Base-by-base conservation (phyloP, 2,113 vertebrate genomes). In the Tinamus guttatus region DNA sequence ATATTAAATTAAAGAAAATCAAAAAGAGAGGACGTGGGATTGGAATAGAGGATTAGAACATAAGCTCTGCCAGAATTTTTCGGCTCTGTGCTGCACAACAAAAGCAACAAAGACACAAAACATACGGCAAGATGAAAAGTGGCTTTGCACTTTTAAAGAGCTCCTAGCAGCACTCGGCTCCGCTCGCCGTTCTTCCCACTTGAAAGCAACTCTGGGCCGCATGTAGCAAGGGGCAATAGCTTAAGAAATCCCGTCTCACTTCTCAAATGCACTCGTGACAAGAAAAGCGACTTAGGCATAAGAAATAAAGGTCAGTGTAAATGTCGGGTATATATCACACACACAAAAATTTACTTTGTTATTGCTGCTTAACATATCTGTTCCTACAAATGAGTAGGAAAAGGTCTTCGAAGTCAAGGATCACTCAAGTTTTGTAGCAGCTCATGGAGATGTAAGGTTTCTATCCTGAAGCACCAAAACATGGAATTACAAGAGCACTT, bases 301-400 rank as follows among this genome's bases (percentile, higher is more conserved):
- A 45, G 65, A 93, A 94, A 52, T 84, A 93, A 96, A 96, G 93
- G 88, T 88, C 90, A 81, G 24, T 63, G 69, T 74, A 93, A 95
- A 92, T 94, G 74, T 67, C 86, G 73, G 80, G n/a, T 38, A 62
- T 51, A n/a, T 59, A 73, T 89, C 83, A 71, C 76, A 68, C 21
- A 20, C 17, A 40, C 7, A 15, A 22, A 4, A 24, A 45, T 69
- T 90, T 82, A 49, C 62, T 78, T 73, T 79, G 65, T 49, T 94
- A 59, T 62, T 76, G 65, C 47, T 94, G 52, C 67, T 90, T 88
- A 92, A 89, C 54, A 52, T 58, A 76, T 79, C 90, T 84, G 28
- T 49, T 95, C 80, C 74, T 88, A 87, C 47, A 93, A 84, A 86
- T 38, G 83, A 78, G 62, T 34, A 16, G 54, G 58, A 79, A 94